phyloP scores from a whole-genome alignment of 2,113 vertebrate species.

The Ammospiza caudacuta region DNA sequence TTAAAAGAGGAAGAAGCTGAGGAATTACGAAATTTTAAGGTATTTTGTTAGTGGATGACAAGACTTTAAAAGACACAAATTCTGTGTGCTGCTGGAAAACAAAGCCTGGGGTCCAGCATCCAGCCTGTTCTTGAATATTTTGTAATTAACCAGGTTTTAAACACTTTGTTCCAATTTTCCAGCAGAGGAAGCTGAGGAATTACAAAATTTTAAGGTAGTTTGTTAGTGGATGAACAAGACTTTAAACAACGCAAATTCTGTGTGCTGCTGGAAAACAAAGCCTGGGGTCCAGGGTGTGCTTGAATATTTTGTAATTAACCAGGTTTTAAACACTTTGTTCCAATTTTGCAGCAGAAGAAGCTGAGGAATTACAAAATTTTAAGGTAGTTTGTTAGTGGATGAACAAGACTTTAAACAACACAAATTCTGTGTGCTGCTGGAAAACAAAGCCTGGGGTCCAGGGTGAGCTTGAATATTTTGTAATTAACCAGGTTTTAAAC shows the following conservation, averaged over 20 bases:
- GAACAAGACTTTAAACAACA: background rate
- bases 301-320: no score
- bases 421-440: background rate
- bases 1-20: background rate
- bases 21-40: background rate
- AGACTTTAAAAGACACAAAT: background rate
- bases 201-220: no score
- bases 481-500: background rate
- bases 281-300: background rate
- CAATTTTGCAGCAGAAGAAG: background rate
- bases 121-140: no score
- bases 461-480: no score
- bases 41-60: background rate
- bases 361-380: background rate
- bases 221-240: no score
- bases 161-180: background rate
- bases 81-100: background rate
- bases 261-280: no score
- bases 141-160: background rate
- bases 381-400: background rate
- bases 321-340: background rate
- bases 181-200: background rate
- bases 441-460: background rate
- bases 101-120: background rate
- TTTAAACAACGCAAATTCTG: fast-evolving